These are phyloP conservation scores for Pollenia amentaria DNA, from an alignment of 2,888 invertebrate genomes.

Conservation along the genomic window DNA sequence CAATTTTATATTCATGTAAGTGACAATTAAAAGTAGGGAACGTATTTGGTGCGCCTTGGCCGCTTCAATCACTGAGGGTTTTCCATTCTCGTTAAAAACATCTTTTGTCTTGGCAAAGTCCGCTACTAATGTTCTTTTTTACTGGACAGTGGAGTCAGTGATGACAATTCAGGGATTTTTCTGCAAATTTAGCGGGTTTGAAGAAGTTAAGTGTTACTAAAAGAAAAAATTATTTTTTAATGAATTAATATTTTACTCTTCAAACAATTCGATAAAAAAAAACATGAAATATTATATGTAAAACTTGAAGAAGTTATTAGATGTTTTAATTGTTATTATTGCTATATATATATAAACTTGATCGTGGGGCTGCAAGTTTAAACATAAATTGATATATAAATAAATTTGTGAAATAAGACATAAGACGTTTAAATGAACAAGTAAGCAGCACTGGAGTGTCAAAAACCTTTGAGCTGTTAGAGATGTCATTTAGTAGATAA, in stretches of 20 bases:
- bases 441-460: neutral
- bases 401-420: too few relatives aligned
- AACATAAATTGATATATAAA: too few relatives aligned
- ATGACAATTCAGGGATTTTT: neutral
- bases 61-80: conserved; percentile 47
- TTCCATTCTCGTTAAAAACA: conserved; percentile 45
- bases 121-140: conserved; percentile 50
- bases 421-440: too few relatives aligned
- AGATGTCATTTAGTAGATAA: neutral
- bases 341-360: too few relatives aligned
- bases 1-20: conserved; percentile 48
- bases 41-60: conserved; percentile 52
- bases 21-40: conserved; percentile 50
- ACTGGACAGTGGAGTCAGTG: neutral
- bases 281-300: too few relatives aligned
- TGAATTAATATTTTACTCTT: too few relatives aligned
- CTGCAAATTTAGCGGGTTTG: neutral
- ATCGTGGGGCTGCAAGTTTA: too few relatives aligned
- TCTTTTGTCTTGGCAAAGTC: conserved; percentile 43
- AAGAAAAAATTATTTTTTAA: too few relatives aligned
- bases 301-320: too few relatives aligned
- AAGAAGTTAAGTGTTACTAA: too few relatives aligned
- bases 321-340: too few relatives aligned
- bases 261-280: too few relatives aligned
- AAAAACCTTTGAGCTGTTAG: conserved; percentile 36